Percentiles rank a stretch among this genome's conserved stretches.
phyloP scores from a whole-genome alignment of 23 tunicate genomes.

The Halocynthia aurantium region DNA sequence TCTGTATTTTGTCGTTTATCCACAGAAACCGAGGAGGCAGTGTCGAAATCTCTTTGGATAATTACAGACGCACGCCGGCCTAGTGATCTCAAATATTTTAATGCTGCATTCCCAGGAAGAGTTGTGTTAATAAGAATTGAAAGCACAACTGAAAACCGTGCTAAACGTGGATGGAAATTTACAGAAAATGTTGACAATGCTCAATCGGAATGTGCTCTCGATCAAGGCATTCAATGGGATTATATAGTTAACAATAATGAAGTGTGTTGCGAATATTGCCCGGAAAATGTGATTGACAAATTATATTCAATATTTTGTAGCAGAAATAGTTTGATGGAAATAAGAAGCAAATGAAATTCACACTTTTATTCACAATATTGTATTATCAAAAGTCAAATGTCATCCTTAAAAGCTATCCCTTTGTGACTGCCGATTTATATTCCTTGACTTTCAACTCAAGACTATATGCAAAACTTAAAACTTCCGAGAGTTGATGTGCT shows the following conservation, averaged over 20 bases:
- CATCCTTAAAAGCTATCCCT: too few species aligned
- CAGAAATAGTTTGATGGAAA: too few species aligned
- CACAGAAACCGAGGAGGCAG: background rate
- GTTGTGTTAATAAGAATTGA: slow-evolving; percentile 44
- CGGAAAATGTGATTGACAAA: too few species aligned
- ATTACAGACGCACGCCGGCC: slow-evolving; percentile 77
- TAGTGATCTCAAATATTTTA: slow-evolving; percentile 58
- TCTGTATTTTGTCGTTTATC: slow-evolving; percentile 55
- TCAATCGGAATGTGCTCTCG: slow-evolving; percentile 93
- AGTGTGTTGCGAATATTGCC: background rate
- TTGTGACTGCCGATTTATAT: too few species aligned
- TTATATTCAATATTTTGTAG: too few species aligned
- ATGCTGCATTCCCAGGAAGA: background rate
- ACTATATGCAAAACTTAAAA: too few species aligned
- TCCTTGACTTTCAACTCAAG: too few species aligned
- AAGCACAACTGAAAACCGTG: slow-evolving; percentile 35
- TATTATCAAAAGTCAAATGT: too few species aligned
- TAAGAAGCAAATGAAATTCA: too few species aligned
- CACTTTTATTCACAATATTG: too few species aligned
- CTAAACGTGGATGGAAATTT: slow-evolving; percentile 72
- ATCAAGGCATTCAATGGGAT: slow-evolving; percentile 59
- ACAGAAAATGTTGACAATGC: slow-evolving; percentile 74
- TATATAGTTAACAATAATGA: slow-evolving; percentile 35
- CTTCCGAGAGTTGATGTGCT: too few species aligned
- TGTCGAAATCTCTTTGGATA: slow-evolving; percentile 36